Conservation (phyloP, 2,888 invertebrate species). For the Branchellion lobata region DNA sequence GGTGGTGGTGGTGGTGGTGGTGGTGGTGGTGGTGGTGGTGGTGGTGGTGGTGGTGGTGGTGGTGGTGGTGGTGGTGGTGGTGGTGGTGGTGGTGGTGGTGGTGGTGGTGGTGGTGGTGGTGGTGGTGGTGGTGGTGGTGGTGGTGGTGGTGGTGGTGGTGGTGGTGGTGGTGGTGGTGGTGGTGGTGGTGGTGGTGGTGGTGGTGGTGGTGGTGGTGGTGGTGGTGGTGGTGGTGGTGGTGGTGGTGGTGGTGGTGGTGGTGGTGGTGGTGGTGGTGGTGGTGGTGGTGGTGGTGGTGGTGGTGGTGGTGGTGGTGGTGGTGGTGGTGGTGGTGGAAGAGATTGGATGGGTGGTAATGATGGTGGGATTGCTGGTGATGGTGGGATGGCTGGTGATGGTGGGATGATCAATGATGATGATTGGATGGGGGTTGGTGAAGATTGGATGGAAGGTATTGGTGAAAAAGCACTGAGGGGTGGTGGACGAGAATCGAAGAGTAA, state of each 20-base stretch:
- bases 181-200: neutral
- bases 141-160: neutral
- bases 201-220: neutral
- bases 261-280: neutral
- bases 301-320: neutral
- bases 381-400: neutral
- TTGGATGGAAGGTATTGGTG: too few relatives aligned
- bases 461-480: too few relatives aligned
- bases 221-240: too few relatives aligned
- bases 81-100: too few relatives aligned
- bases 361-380: neutral
- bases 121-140: neutral
- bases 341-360: neutral
- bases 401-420: neutral
- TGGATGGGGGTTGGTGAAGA: neutral
- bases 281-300: neutral
- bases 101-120: neutral
- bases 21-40: neutral
- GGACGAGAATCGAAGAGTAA: too few relatives aligned
- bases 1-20: constrained; percentile 24
- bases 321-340: neutral
- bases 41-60: neutral
- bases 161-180: neutral
- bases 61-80: too few relatives aligned
- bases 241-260: neutral